These are phyloP conservation scores for Astropecten irregularis DNA, from an alignment of 53 echinoderm and acorn worm genomes.

Conservation along the genomic window DNA sequence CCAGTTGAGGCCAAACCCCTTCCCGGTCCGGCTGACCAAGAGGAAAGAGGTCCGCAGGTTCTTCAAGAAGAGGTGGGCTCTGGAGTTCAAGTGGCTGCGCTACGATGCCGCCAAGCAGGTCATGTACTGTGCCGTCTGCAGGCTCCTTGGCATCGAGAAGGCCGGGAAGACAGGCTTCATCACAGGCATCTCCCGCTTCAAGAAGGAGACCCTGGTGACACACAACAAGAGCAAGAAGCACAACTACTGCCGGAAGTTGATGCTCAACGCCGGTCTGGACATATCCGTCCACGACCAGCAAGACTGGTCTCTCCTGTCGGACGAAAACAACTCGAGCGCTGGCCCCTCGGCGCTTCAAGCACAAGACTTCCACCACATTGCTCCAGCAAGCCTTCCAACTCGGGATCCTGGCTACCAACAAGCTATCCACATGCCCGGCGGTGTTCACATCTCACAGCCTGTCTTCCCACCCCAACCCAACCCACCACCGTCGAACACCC, in stretches of 20 bases:
- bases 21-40: conserved; percentile 31
- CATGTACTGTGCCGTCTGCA: conserved; percentile 37
- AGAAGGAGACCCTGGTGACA: conserved; percentile 45
- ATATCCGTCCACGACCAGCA: conserved; percentile 1
- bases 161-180: conserved; percentile 50
- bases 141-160: conserved; percentile 2
- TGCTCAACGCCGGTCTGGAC: conserved; percentile 9
- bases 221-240: conserved; percentile 50
- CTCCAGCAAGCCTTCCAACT: no score
- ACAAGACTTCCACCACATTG: not conserved
- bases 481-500: not conserved
- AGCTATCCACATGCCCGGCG: not conserved
- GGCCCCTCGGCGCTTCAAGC: not conserved
- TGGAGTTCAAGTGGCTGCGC: conserved; percentile 48
- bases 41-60: conserved; percentile 20
- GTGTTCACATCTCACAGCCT: not conserved
- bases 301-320: not conserved
- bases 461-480: not conserved
- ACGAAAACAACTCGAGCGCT: no score
- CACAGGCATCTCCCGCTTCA: conserved; percentile 32
- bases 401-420: no score
- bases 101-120: conserved; percentile 24
- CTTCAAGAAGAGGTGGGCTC: conserved; percentile 49
- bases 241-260: conserved; percentile 28
- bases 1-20: not conserved